Evolutionary conservation across 1,140 invertebrate species (phyloP), one percentile per base, ranked within the genome.

Genomic region (Heliconius congener): DNA sequence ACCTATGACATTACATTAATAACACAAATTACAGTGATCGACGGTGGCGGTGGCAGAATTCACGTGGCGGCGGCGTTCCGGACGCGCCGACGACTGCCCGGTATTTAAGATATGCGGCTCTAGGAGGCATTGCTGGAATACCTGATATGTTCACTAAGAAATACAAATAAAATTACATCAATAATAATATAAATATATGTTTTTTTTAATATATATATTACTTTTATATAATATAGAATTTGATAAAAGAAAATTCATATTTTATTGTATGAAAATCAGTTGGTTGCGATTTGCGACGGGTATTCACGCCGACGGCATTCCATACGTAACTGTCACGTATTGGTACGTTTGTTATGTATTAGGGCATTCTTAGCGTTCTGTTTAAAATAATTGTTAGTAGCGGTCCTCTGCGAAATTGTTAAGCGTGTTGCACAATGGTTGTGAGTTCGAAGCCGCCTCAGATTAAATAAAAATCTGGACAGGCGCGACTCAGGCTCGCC

Each of bases 61-160:
- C 76, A 73, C 70, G 76, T 71, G 71, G 71, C 76, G 71, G 23
- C 76, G 55, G 76, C 76, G 70, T 77, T 52, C 76, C 71, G 27
- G 30, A 60, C 50, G 70, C 57, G 74, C 74, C 74, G 8, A 8
- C 34, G 46, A 37, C 66, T 71, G 66, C 19, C 70, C 42, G 76
- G 76, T 46, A 77, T 77, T 71, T 37, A 72, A 77, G 76, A 77
- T 77, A 77, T 77, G 76, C 76, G 71, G 11, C 30, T 11, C 73
- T 16, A 75, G 39, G 57, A 30, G 74, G 57, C 57, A 76, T 76
- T 27, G 55, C 74, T 42, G 4, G 57, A 60, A 76, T 70, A 66
- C 57, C 57, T 60, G n/a, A 27, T 76, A 19, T 74, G 52, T 75
- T 66, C 60, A 30, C 74, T 66, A 75, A n/a, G 37, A 76, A 76